Conservation (phyloP, 2,888 invertebrate genomes). For the Atethmia centrago region DNA sequence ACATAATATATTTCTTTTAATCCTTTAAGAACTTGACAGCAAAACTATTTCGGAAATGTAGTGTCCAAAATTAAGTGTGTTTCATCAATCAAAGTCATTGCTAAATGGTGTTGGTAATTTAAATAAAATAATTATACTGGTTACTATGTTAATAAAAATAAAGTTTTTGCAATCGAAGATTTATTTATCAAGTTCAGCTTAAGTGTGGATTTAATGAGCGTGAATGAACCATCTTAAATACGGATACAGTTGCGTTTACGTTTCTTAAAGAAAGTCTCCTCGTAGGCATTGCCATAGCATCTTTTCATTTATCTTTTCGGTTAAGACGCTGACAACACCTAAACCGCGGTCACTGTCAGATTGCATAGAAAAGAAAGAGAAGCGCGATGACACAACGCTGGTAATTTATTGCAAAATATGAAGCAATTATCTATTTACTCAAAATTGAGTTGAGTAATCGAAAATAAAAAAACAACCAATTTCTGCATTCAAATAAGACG, state of each 20-base stretch:
- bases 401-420: too few relatives aligned
- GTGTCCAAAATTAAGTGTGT: not conserved
- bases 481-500: too few relatives aligned
- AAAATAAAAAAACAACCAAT: too few relatives aligned
- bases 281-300: too few relatives aligned
- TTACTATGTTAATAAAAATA: constrained; percentile 16
- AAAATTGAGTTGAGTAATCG: too few relatives aligned
- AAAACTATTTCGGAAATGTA: not conserved
- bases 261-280: not conserved
- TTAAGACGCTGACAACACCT: too few relatives aligned
- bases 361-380: too few relatives aligned
- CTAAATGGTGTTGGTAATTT: not conserved
- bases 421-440: too few relatives aligned
- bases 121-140: constrained; percentile 21
- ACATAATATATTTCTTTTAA: not conserved
- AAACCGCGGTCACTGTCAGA: too few relatives aligned
- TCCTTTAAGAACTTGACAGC: not conserved
- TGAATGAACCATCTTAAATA: not conserved
- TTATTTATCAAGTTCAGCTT: constrained; percentile 13
- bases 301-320: not conserved
- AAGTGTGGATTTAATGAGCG: not conserved
- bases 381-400: too few relatives aligned
- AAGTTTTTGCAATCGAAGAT: not conserved
- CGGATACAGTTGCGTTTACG: not conserved
- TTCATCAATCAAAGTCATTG: constrained; percentile 34